Evolutionary conservation across 2,797 vertebrate species (phyloP).

Genomic region (Thunnus albacares): DNA sequence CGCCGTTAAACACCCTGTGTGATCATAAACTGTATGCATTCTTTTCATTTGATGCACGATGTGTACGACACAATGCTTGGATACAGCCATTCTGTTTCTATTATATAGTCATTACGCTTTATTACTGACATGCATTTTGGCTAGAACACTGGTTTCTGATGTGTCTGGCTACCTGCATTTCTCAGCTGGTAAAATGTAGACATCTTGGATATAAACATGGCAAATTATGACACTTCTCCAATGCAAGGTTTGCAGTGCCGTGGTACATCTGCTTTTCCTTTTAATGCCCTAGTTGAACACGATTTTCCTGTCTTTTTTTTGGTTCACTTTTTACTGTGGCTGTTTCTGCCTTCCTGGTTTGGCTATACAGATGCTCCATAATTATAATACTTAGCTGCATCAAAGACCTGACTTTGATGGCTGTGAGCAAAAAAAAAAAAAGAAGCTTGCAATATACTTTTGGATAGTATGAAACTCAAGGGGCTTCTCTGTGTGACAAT

Average conservation of each 20-base stretch:
- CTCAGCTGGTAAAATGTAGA: slow-evolving; percentile 24
- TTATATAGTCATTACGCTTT: slow-evolving; percentile 32
- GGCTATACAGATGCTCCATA: slow-evolving; percentile 20
- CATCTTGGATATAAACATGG: slow-evolving; percentile 30
- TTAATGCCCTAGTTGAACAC: slow-evolving; percentile 18
- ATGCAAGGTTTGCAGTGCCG: slow-evolving; percentile 48
- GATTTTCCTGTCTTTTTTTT: slow-evolving; percentile 20
- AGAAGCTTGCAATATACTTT: slow-evolving; percentile 38
- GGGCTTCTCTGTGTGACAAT: slow-evolving; percentile 16
- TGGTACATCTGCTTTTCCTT: slow-evolving; percentile 47
- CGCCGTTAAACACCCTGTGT: slow-evolving; percentile 63
- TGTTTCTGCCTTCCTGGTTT: slow-evolving; percentile 68
- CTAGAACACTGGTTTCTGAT: slow-evolving; percentile 21
- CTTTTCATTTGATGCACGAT: slow-evolving; percentile 73
- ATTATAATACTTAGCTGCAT: slow-evolving; percentile 56
- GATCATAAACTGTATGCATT: slow-evolving; percentile 67
- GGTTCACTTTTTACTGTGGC: slow-evolving; percentile 49
- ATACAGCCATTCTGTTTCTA: slow-evolving; percentile 36
- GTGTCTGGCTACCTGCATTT: slow-evolving; percentile 23
- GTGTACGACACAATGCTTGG: slow-evolving; percentile 44
- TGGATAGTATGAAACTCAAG: background rate
- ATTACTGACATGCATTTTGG: slow-evolving; percentile 58
- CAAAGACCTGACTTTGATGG: slow-evolving; percentile 72
- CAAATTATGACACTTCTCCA: slow-evolving; percentile 28
- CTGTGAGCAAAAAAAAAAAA: slow-evolving; percentile 15